phyloP scores from a whole-genome alignment of 2,113 vertebrate genomes.

The Cyrtonyx montezumae region DNA sequence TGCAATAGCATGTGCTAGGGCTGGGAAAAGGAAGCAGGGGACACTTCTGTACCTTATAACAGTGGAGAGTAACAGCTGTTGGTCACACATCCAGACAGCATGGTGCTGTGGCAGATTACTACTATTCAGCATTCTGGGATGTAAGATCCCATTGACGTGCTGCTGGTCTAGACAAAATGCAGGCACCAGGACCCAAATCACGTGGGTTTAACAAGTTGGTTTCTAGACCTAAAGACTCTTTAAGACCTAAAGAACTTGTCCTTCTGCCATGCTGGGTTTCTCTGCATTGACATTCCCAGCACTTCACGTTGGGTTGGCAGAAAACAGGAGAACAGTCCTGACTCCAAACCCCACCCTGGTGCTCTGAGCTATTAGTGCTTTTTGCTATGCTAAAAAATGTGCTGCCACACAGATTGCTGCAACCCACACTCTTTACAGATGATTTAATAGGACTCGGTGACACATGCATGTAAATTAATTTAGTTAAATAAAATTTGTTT shows the following conservation, averaged over 20 bases:
- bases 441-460: neutral
- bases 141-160: neutral
- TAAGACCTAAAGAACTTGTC: neutral
- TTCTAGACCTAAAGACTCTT: neutral
- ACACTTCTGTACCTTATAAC: neutral
- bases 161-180: neutral
- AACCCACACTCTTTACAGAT: neutral
- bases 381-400: neutral
- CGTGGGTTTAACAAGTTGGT: rapidly evolving
- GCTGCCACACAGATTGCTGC: neutral
- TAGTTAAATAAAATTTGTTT: constrained; percentile 12
- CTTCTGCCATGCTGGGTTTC: neutral
- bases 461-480: neutral
- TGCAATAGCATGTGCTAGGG: neutral
- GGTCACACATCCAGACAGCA: neutral
- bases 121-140: neutral
- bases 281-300: neutral
- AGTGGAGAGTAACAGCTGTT: neutral
- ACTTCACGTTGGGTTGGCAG: neutral
- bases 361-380: neutral
- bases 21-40: neutral
- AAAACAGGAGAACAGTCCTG: neutral
- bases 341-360: neutral
- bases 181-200: neutral
- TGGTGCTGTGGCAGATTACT: neutral